A percentile compares a stretch with the other conserved stretches of the same genome.
These are phyloP conservation scores for Pleuronectes platessa DNA, from an alignment of 2,113 vertebrate species.

Conservation along the genomic window DNA sequence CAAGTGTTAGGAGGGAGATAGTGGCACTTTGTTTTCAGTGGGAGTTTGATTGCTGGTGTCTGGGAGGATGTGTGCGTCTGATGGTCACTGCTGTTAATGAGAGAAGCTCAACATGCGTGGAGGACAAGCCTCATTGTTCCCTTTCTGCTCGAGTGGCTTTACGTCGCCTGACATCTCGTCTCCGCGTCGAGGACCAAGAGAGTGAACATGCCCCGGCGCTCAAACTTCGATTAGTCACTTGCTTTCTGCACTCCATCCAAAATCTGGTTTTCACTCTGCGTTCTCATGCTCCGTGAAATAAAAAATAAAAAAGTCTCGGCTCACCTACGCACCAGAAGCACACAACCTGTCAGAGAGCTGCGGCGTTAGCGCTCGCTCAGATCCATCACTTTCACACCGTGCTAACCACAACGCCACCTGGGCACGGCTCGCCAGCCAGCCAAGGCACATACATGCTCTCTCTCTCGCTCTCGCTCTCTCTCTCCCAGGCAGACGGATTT, in stretches of 20 bases:
- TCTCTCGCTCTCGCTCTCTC: neutral
- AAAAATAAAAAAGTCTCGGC: neutral
- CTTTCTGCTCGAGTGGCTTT: constrained; percentile 15
- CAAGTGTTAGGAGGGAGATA: neutral
- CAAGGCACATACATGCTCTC: neutral
- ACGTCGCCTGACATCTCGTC: constrained; percentile 10
- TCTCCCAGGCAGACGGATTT: constrained; percentile 51
- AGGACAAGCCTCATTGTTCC: constrained; percentile 47
- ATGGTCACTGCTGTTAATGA: constrained; percentile 58
- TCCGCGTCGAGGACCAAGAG: neutral
- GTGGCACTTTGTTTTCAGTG: constrained; percentile 16
- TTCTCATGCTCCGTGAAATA: neutral
- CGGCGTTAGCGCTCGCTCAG: constrained; percentile 37
- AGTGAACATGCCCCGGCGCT: neutral
- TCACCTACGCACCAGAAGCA: constrained; percentile 74
- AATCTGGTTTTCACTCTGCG: constrained; percentile 35
- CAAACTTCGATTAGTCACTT: constrained; percentile 44
- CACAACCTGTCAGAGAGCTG: constrained; percentile 62
- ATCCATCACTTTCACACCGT: constrained; percentile 63
- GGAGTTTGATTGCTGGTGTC: constrained; percentile 39
- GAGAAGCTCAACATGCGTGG: constrained; percentile 33
- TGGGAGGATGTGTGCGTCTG: constrained; percentile 34
- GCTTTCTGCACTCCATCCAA: constrained; percentile 13
- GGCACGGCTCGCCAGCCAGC: constrained; percentile 43
- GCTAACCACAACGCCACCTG: constrained; percentile 71